Evolutionary conservation across 2,113 vertebrate species (phyloP).

Genomic region (Glaucomys volans): DNA sequence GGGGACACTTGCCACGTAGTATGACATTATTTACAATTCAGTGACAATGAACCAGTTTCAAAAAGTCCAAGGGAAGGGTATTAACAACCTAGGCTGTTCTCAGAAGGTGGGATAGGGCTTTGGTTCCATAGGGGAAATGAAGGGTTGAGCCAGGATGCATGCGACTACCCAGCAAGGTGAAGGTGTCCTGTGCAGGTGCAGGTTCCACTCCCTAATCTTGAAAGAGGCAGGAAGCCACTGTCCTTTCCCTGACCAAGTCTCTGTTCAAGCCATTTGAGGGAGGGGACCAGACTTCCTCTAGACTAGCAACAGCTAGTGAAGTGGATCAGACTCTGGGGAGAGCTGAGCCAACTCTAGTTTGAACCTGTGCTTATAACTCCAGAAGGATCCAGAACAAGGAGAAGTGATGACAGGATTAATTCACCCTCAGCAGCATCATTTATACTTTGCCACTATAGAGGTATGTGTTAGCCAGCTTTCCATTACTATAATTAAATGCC

Average conservation of each 20-base stretch:
- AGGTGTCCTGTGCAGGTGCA: fast-evolving
- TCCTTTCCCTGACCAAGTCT: background rate
- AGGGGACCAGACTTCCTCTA: fast-evolving
- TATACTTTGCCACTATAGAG: background rate
- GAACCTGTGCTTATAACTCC: background rate
- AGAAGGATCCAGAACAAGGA: background rate
- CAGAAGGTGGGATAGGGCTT: background rate
- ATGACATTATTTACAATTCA: background rate
- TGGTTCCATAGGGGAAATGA: background rate
- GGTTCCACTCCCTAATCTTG: background rate
- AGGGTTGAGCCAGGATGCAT: background rate
- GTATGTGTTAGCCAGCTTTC: background rate
- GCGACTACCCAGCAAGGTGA: background rate
- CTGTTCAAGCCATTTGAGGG: background rate
- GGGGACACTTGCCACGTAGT: background rate
- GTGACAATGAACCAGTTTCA: background rate
- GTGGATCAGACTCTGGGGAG: background rate
- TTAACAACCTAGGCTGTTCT: background rate
- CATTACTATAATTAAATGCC: background rate
- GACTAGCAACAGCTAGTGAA: fast-evolving
- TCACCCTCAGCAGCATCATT: fast-evolving
- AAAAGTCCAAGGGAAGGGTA: background rate
- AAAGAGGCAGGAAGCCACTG: background rate
- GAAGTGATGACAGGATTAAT: too few species aligned
- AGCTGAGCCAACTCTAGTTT: background rate